Evolutionary conservation across 2,797 vertebrate genomes (phyloP).

Genomic region (Molossus molossus): DNA sequence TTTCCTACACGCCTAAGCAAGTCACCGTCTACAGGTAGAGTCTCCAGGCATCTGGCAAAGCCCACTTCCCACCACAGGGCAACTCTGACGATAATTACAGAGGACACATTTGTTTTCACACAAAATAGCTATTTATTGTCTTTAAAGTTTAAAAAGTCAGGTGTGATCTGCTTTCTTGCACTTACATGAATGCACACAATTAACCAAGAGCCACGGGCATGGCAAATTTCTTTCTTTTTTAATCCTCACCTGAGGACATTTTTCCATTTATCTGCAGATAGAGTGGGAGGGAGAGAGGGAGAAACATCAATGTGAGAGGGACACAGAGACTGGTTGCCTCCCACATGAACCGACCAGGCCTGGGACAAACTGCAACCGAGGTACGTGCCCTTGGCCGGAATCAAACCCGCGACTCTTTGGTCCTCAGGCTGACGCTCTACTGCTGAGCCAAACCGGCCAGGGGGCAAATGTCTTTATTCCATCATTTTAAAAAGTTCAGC

Average conservation of each 20-base stretch:
- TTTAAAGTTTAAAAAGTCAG: conserved; percentile 34
- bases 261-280: too few relatives aligned
- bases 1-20: neutral
- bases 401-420: too few relatives aligned
- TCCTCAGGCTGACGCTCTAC: too few relatives aligned
- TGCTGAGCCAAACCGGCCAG: too few relatives aligned
- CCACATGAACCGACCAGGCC: too few relatives aligned
- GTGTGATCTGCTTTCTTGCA: neutral
- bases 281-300: too few relatives aligned
- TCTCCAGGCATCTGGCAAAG: neutral
- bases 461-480: neutral
- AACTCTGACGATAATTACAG: neutral
- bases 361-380: too few relatives aligned
- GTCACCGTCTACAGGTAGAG: rapidly evolving
- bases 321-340: too few relatives aligned
- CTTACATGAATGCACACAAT: neutral
- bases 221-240: neutral
- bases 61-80: neutral
- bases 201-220: conserved; percentile 2
- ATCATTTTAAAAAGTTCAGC: conserved; percentile 37
- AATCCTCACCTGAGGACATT: too few relatives aligned
- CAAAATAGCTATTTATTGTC: neutral
- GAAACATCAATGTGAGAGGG: too few relatives aligned
- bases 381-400: too few relatives aligned
- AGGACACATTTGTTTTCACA: neutral